Evolutionary conservation across 2,888 invertebrate species (phyloP).

Genomic region (Cybosia mesomella): DNA sequence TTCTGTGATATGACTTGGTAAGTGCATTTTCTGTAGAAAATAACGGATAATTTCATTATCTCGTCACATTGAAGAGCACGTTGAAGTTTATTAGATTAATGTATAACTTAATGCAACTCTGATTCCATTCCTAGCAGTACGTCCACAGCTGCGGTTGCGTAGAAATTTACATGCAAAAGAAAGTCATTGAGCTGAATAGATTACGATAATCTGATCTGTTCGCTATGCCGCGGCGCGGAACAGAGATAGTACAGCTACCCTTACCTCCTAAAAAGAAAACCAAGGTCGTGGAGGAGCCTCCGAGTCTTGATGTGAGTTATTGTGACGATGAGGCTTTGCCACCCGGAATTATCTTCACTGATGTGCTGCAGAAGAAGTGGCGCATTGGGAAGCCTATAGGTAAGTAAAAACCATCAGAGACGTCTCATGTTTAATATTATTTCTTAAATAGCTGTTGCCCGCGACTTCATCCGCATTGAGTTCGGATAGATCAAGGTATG

Average conservation of each 20-base stretch:
- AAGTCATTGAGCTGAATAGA: slow-evolving; percentile 20
- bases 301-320: slow-evolving; percentile 75
- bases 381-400: slow-evolving; percentile 95
- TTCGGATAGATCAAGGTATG: too few species aligned
- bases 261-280: slow-evolving; percentile 76
- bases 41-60: slow-evolving; percentile 65
- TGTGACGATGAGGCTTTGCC: slow-evolving; percentile 83
- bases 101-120: slow-evolving; percentile 31
- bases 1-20: slow-evolving; percentile 47
- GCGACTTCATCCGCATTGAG: too few species aligned
- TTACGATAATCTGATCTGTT: slow-evolving; percentile 37
- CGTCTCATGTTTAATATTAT: neutral
- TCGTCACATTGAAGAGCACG: slow-evolving; percentile 64
- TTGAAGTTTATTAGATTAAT: slow-evolving; percentile 66
- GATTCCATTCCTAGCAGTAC: slow-evolving; percentile 36
- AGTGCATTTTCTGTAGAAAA: slow-evolving; percentile 24
- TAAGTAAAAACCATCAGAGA: slow-evolving; percentile 55
- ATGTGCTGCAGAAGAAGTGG: slow-evolving; percentile 94
- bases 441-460: too few species aligned
- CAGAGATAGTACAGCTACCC: slow-evolving; percentile 65
- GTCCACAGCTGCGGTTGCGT: slow-evolving; percentile 8
- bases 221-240: slow-evolving; percentile 76
- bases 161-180: slow-evolving; percentile 5
- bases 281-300: slow-evolving; percentile 61
- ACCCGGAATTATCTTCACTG: slow-evolving; percentile 92